A percentile compares a stretch with the other conserved stretches of the same genome.
phyloP scores from a whole-genome alignment of 37 sponge, comb jelly and placozoan species.

The Corticium candelabrum region DNA sequence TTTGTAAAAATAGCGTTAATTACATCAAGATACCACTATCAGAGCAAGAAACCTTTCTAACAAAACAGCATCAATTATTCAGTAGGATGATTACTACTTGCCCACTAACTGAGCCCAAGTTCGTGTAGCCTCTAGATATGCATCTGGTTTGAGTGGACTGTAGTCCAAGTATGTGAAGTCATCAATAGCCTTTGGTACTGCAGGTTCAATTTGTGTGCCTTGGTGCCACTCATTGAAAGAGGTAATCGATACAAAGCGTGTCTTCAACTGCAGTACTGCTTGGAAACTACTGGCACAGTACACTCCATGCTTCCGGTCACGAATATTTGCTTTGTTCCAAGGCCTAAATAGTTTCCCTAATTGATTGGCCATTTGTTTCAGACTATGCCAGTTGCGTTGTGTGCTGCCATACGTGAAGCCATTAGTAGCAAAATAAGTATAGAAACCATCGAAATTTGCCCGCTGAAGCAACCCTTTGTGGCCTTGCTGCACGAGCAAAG shows the following conservation, averaged over 20 bases:
- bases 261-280: slow-evolving; percentile 25
- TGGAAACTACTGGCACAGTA: slow-evolving; percentile 46
- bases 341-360: slow-evolving; percentile 59
- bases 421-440: slow-evolving; percentile 77
- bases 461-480: slow-evolving; percentile 18
- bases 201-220: slow-evolving; percentile 85
- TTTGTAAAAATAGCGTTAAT: too few species aligned
- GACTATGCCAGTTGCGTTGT: slow-evolving; percentile 32
- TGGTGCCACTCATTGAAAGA: slow-evolving; percentile 93
- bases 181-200: slow-evolving; percentile 21
- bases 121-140: neutral
- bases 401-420: slow-evolving; percentile 70
- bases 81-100: slow-evolving; percentile 19
- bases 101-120: neutral
- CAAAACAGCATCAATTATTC: too few species aligned
- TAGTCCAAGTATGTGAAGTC: neutral
- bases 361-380: slow-evolving; percentile 32
- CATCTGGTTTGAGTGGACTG: neutral
- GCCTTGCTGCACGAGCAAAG: slow-evolving; percentile 30
- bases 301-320: slow-evolving; percentile 23
- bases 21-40: too few species aligned
- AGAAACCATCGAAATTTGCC: slow-evolving; percentile 81
- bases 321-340: slow-evolving; percentile 54
- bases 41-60: too few species aligned
- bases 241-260: slow-evolving; percentile 41